phyloP scores from a whole-genome alignment of 37 sponge, comb jelly and placozoan genomes.

The Oscarella lobularis region DNA sequence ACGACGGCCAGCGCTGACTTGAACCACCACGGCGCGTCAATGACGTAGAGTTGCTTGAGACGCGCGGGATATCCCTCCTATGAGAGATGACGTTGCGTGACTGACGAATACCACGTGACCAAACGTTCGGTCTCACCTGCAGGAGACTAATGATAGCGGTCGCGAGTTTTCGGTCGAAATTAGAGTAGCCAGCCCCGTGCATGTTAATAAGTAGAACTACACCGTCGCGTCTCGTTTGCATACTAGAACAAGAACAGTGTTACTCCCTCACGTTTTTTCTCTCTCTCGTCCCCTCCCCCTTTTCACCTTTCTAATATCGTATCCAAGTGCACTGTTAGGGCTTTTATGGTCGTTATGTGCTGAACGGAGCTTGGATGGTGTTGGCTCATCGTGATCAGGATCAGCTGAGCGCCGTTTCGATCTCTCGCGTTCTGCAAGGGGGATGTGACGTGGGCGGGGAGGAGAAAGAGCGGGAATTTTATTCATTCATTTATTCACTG shows the following conservation, averaged over 20 bases:
- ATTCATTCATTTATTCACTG: too few relatives aligned
- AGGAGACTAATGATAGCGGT: slow-evolving; percentile 10
- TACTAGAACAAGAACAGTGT: slow-evolving; percentile 11
- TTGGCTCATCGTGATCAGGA: slow-evolving; percentile 20
- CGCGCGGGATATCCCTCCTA: slow-evolving; percentile 36
- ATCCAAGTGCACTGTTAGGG: slow-evolving; percentile 27
- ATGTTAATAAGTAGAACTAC: slow-evolving; percentile 26
- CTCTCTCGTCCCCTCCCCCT: slow-evolving; percentile 9
- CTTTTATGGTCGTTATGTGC: slow-evolving; percentile 21
- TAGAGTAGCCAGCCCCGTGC: neutral
- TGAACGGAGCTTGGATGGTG: slow-evolving; percentile 17
- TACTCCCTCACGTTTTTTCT: neutral
- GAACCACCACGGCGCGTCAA: slow-evolving; percentile 18
- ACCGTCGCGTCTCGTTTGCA: slow-evolving; percentile 23
- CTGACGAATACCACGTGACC: too few relatives aligned
- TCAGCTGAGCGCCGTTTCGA: slow-evolving; percentile 19
- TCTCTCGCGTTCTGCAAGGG: slow-evolving; percentile 21
- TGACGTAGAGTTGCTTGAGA: slow-evolving; percentile 27
- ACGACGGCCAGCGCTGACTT: neutral
- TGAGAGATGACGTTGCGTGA: neutral
- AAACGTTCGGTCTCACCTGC: slow-evolving; percentile 10
- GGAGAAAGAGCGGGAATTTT: too few relatives aligned
- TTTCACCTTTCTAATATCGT: slow-evolving; percentile 8
- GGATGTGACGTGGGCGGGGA: too few relatives aligned
- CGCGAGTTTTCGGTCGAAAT: slow-evolving; percentile 7